A percentile compares a stretch with the other conserved stretches of the same genome.
Evolutionary conservation across 2,888 invertebrate species (phyloP).

Genomic region (Amphipoea lucens): DNA sequence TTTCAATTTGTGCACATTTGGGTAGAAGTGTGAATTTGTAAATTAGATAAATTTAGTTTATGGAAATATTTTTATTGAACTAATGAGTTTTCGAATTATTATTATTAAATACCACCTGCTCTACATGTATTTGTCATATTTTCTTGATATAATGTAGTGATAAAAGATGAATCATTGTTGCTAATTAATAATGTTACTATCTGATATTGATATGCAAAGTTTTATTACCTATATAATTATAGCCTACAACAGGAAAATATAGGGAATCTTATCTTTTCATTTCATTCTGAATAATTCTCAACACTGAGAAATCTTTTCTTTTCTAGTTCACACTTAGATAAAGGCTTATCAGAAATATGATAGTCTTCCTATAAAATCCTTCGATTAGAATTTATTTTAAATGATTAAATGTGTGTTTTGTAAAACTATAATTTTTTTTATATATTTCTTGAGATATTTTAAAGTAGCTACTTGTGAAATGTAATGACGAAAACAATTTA

Average conservation of each 20-base stretch:
- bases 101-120: neutral
- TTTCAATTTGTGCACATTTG: slow-evolving; percentile 16
- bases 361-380: slow-evolving; percentile 10
- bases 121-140: slow-evolving; percentile 12
- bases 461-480: neutral
- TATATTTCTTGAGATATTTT: neutral
- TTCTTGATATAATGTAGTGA: slow-evolving; percentile 15
- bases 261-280: slow-evolving; percentile 25
- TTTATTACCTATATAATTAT: neutral
- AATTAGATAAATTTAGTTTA: neutral
- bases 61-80: neutral
- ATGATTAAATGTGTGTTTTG: neutral
- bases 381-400: neutral
- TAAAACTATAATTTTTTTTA: neutral
- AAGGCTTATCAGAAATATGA: neutral
- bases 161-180: slow-evolving; percentile 38
- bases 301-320: neutral
- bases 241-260: neutral
- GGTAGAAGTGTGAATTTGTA: neutral
- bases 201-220: slow-evolving; percentile 22
- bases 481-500: neutral
- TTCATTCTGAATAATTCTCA: slow-evolving; percentile 4
- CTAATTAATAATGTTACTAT: slow-evolving; percentile 40
- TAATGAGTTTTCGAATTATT: neutral
- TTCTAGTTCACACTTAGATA: slow-evolving; percentile 5